Evolutionary conservation across 2,113 vertebrate species (phyloP), one percentile per base, ranked within the genome.

Genomic region (Zosterops lateralis): DNA sequence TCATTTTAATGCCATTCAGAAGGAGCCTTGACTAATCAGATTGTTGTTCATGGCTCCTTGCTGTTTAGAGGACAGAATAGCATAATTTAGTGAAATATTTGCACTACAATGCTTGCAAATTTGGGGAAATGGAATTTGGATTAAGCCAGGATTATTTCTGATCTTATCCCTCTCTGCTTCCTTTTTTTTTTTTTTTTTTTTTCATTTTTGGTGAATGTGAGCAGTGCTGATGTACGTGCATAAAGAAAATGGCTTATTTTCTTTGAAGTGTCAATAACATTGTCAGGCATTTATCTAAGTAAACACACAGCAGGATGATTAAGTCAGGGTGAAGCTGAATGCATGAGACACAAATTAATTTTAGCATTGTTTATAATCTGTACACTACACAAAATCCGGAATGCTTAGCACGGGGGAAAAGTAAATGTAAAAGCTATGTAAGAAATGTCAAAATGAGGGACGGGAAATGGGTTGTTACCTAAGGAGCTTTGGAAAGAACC

Each of bases 261-360:
- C 93, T 94, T 95, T 96, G 87, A 90, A 92, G 84, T 78, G 96
- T 91, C 94, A 93, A 75, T 90, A 82, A 72, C 80, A 79, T 95
- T 89, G 87, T 84, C 85, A 89, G 73, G 90, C 91, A 95, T 95
- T 96, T 96, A 96, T 96, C 91, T 94, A 32, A 73, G 82, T 57
- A 90, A 96, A 87, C 94, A 95, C 36, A 79, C 73, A 62, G 66
- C 76, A 92, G 67, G 67, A 91, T 57, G 82, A 93, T 96, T 91
- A 95, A 90, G 87, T 72, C 15, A 1, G 79, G 54, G 38, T 54
- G 62, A 90, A 84, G 83, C 90, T 86, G 92, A 95, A 93, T 83
- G 83, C 47, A 56, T 73, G 90, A 90, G 90, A 84, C 86, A 88
- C 70, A 95, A 95, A 92, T 95, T 92, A 91, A 92, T 95, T 95